Evolutionary conservation across 2,113 vertebrate species (phyloP).

Genomic region (Crotalus helleri): DNA sequence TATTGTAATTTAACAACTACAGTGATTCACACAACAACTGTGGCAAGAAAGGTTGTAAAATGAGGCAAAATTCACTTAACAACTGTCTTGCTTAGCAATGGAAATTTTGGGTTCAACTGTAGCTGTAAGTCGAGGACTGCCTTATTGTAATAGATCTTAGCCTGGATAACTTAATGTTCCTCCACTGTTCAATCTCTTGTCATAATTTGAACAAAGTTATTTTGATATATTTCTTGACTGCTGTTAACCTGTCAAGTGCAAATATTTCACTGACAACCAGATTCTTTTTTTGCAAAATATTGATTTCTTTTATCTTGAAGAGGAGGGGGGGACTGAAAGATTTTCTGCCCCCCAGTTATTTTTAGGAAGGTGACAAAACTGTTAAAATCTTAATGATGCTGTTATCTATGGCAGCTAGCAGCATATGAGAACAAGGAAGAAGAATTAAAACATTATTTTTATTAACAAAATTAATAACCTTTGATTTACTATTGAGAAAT

Average conservation of each 20-base stretch:
- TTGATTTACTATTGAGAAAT: conserved; percentile 49
- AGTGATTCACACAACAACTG: no score
- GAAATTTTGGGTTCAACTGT: no score
- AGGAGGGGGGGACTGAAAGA: background rate
- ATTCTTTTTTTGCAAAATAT: background rate
- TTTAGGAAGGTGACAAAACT: background rate
- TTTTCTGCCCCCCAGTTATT: background rate
- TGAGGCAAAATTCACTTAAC: no score
- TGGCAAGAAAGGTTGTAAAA: no score
- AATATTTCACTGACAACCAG: background rate
- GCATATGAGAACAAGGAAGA: conserved; percentile 20
- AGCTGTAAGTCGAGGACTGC: no score
- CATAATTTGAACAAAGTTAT: background rate
- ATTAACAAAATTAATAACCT: conserved; percentile 14
- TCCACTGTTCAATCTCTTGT: background rate
- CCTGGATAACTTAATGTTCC: background rate
- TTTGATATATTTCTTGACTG: background rate
- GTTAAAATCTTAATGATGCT: background rate
- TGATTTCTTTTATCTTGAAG: background rate
- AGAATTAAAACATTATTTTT: conserved; percentile 32
- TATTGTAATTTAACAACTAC: no score
- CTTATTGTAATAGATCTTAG: background rate
- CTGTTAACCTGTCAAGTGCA: background rate
- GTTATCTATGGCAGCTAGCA: conserved; percentile 6
- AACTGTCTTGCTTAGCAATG: no score